Conservation (phyloP, 1,140 invertebrate genomes). For the Procambarus virginalis region DNA sequence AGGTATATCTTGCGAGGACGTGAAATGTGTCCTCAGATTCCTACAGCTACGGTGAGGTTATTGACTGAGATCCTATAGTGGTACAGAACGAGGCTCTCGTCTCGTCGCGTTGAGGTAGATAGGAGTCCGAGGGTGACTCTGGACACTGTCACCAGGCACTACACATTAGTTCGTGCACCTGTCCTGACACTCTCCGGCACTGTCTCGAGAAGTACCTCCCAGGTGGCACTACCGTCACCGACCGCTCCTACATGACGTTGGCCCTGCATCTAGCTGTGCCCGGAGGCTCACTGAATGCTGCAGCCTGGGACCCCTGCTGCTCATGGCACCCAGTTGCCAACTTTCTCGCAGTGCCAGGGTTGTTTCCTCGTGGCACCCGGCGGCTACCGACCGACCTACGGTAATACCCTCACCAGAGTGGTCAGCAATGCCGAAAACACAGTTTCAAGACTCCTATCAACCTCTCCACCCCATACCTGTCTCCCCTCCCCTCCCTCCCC, state of each 20-base stretch:
- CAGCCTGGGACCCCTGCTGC: slow-evolving; percentile 30
- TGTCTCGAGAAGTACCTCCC: neutral
- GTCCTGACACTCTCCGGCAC: slow-evolving; percentile 1
- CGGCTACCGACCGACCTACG: slow-evolving; percentile 8
- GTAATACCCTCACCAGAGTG: neutral
- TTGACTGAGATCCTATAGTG: slow-evolving; percentile 7
- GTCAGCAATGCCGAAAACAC: neutral
- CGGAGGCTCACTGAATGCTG: slow-evolving; percentile 50
- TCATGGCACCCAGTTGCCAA: slow-evolving; percentile 51
- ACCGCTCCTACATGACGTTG: slow-evolving; percentile 59
- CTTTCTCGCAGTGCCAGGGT: slow-evolving; percentile 26
- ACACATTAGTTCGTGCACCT: slow-evolving; percentile 5
- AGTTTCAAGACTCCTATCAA: neutral
- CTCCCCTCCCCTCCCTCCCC: too few relatives aligned
- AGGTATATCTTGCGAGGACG: slow-evolving; percentile 1
- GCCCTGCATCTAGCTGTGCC: slow-evolving; percentile 47
- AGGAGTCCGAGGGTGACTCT: neutral
- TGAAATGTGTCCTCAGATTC: neutral
- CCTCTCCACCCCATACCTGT: neutral
- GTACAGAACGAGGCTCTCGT: neutral
- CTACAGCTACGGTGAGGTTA: slow-evolving; percentile 27
- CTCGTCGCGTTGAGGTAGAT: slow-evolving; percentile 17
- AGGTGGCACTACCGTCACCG: slow-evolving; percentile 9
- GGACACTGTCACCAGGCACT: slow-evolving; percentile 18
- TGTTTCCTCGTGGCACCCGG: neutral